Evolutionary conservation across 2,797 vertebrate genomes (phyloP), one percentile per base, ranked within the genome.

Genomic region (Muscicapa striata): DNA sequence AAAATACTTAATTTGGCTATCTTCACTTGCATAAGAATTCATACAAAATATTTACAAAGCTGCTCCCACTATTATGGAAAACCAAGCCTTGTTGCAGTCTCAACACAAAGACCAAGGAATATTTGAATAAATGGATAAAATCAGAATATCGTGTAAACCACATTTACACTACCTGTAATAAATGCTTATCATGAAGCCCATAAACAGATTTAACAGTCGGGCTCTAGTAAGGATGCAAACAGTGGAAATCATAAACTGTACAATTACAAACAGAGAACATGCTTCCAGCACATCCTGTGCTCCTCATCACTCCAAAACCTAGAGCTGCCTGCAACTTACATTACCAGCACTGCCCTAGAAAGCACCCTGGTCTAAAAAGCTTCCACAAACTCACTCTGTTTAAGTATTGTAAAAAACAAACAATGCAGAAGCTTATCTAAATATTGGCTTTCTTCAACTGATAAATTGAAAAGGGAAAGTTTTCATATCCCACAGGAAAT

Each of bases 401-500:
- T 66, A 84, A 93, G 57, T 63, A 79, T 1, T 66, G 19, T 46
- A 84, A 59, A 84, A 95, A 93, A 93, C 63, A 84, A 95, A 95
- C 89, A 91, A 46, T 32, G 23, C 24, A 75, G 73, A 92, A 67
- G 66, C 67, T 90, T 85, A 94, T 92, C 84, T 84, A 94, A 97
- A 93, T 92, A 95, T 30, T 85, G 62, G 48, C 43, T 51, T 54
- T 64, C 63, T 96, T 93, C 80, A 83, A 40, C 38, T 76, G 84
- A 95, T 87, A 94, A 89, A 94, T 93, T 84, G 84, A 54, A 87
- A 92, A 92, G 84, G 74, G 58, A 85, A 94, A 84, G 55, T 84
- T 75, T 93, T 94, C 46, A 77, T 92, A 95, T 93, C 86, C 87
- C 87, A 46, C 55, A 94, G 95, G 94, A 97, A 94, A 90, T 61